A percentile compares a stretch with the other conserved stretches of the same genome.
These are phyloP conservation scores for Nyctibius bracteatus DNA, from an alignment of 2,113 vertebrate genomes.

Conservation along the genomic window DNA sequence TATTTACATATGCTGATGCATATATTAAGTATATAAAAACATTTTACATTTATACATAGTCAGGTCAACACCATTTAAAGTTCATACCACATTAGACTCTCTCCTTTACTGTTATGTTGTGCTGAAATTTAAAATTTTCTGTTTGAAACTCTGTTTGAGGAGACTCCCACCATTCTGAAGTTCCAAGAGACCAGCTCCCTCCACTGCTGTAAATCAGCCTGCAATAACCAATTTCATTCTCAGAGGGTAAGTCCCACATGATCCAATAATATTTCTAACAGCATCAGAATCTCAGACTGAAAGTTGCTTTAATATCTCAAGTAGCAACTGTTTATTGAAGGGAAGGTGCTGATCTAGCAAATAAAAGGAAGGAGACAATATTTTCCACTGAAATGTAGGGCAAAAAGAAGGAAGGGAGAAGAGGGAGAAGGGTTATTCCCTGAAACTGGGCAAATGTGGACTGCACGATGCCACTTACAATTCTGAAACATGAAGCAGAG, in stretches of 20 bases:
- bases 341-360: background rate
- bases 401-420: background rate
- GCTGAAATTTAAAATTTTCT: background rate
- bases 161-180: background rate
- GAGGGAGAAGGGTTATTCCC: background rate
- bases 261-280: background rate
- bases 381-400: background rate
- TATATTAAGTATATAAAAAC: background rate
- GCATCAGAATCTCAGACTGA: background rate
- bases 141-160: background rate
- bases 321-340: background rate
- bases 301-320: background rate
- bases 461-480: constrained; percentile 47
- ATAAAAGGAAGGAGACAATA: background rate
- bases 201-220: background rate
- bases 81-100: background rate
- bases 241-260: background rate
- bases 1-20: background rate
- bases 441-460: background rate
- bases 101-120: background rate
- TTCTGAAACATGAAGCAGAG: constrained; percentile 57
- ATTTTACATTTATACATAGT: background rate
- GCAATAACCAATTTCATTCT: background rate
- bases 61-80: background rate
- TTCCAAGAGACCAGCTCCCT: background rate